phyloP scores from a whole-genome alignment of 1,140 invertebrate genomes.

The Cryptotermes secundus region DNA sequence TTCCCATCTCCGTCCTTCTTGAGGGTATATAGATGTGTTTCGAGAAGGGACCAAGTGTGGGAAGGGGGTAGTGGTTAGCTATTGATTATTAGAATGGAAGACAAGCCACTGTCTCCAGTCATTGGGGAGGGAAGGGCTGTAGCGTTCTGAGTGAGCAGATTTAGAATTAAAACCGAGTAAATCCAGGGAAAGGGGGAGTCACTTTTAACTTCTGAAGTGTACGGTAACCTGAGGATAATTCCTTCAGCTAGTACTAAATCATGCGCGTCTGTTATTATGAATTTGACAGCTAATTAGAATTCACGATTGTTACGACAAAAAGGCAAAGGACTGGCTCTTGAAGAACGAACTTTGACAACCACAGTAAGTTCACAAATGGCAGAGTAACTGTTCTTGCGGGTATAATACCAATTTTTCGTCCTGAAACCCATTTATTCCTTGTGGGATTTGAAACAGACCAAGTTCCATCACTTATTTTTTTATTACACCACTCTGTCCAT shows the following conservation, averaged over 20 bases:
- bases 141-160: not conserved
- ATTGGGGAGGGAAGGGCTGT: constrained; percentile 12
- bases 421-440: no score
- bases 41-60: constrained; percentile 7
- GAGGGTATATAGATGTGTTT: not conserved
- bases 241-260: not conserved
- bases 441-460: no score
- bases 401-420: no score
- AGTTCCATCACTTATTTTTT: no score
- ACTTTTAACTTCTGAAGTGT: constrained; percentile 6
- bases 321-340: no score
- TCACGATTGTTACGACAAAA: not conserved
- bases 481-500: no score
- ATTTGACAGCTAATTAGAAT: not conserved
- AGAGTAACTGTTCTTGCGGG: no score
- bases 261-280: not conserved
- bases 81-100: constrained; percentile 18
- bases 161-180: not conserved
- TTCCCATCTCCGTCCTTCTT: not conserved
- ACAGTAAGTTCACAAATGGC: no score
- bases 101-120: constrained; percentile 9
- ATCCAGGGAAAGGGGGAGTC: not conserved
- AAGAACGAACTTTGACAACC: no score
- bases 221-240: not conserved
- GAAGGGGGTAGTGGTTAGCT: not conserved